Evolutionary conservation across 2,888 invertebrate genomes (phyloP).

Genomic region (Rambutsinella grinnellia): DNA sequence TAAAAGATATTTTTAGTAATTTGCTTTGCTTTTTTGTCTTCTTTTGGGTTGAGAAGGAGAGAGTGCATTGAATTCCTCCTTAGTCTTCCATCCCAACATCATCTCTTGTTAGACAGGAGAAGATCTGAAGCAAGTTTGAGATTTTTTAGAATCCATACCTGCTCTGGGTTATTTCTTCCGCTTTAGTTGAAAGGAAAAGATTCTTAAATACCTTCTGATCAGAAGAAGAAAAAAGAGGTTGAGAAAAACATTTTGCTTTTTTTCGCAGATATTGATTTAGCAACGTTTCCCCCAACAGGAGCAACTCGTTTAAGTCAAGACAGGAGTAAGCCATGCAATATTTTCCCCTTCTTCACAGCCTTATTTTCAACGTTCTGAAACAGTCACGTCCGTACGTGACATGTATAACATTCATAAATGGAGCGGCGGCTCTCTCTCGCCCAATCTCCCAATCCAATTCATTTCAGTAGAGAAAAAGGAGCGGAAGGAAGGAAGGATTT

Average conservation of each 20-base stretch:
- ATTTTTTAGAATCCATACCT: neutral
- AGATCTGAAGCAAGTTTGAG: neutral
- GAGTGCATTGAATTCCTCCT: neutral
- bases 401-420: conserved; percentile 10
- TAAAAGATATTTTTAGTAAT: conserved; percentile 41
- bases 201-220: neutral
- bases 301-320: neutral
- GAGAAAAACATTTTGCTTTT: neutral
- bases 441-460: neutral
- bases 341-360: neutral
- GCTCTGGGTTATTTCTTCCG: too few species aligned
- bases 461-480: neutral
- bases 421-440: neutral
- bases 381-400: conserved; percentile 45
- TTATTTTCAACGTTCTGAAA: conserved; percentile 7
- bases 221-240: neutral
- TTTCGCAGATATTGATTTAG: neutral
- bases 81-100: neutral
- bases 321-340: neutral
- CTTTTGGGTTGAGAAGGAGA: too few species aligned
- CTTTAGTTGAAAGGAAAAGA: too few species aligned
- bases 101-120: neutral
- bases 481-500: neutral
- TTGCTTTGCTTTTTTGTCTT: conserved; percentile 1
- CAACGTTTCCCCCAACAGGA: neutral